Evolutionary conservation across 1,140 invertebrate genomes (phyloP), one percentile per base, ranked within the genome.

Genomic region (Caerostris extrusa): DNA sequence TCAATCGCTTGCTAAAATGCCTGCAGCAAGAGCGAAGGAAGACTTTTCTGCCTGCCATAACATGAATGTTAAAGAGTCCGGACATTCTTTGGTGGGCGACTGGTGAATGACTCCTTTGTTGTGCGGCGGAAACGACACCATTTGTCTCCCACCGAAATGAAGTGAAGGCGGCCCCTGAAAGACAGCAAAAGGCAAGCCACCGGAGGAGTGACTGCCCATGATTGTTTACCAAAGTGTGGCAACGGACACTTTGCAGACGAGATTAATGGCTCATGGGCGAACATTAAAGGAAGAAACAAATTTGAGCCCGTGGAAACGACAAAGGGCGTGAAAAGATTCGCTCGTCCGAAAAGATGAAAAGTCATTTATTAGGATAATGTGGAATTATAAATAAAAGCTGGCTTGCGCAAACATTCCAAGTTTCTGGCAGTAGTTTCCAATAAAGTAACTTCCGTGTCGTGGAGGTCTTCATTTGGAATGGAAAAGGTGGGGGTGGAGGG

Each of bases 341-440:
- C n/a, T 91, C 77, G 71, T 19, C 19, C 55, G 58, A 67, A 85
- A 91, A 83, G 90, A 81, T 82, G 71, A 57, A 71, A 14, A 91
- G 88, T 91, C 90, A 91, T 91, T 91, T 82, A 64, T 91, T 91
- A 82, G 90, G 90, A 92, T 92, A 92, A 92, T 92, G 89, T 60
- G 71, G 85, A 90, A 71, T 90, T 90, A 90, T 90, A 81, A 81
- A 90, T 60, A 90, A 90, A 81, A 90, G 89, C 19, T 50, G 8
- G 5, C 17, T 8, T 14, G 10, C 10, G 53, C 71, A 19, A 77
- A 57, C 82, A 83, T 53, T 50, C n/a, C 10, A 87, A 87, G 58
- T 61, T 87, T 60, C n/a, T 14, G 34, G 50, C n/a, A 56, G 53
- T 19, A n/a, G 85, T 87, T 50, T 34, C 34, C 19, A 17, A 61